These are phyloP conservation scores for Ruditapes philippinarum DNA, from an alignment of 1,140 invertebrate genomes.

Conservation along the genomic window DNA sequence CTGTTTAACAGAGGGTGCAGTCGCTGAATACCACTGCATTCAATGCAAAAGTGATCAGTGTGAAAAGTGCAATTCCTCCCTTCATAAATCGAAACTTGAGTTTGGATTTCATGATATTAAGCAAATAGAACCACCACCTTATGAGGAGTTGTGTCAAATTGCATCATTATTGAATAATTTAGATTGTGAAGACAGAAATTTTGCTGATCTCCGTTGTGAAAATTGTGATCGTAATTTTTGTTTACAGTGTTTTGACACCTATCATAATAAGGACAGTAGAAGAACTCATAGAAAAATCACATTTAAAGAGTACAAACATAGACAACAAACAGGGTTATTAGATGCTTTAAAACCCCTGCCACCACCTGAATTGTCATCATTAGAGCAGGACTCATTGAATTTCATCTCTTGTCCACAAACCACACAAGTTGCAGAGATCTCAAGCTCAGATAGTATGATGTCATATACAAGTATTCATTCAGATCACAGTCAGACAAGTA, in stretches of 20 bases:
- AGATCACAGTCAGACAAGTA: conserved; percentile 75
- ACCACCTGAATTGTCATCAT: conserved; percentile 74
- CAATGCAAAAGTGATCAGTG: conserved; percentile 86
- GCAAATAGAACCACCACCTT: conserved; percentile 74
- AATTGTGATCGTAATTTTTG: conserved; percentile 85
- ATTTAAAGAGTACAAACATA: conserved; percentile 73
- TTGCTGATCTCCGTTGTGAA: conserved; percentile 85
- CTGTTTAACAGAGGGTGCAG: conserved; percentile 78
- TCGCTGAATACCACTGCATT: conserved; percentile 83
- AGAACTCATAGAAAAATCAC: conserved; percentile 76
- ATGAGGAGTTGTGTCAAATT: conserved; percentile 83
- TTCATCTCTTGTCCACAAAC: conserved; percentile 81
- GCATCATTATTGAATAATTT: conserved; percentile 56
- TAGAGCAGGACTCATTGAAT: conserved; percentile 79
- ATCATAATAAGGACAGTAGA: conserved; percentile 78
- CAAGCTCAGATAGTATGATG: conserved; percentile 67
- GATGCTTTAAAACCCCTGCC: conserved; percentile 78
- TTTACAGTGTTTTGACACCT: conserved; percentile 82
- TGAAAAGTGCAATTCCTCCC: conserved; percentile 82
- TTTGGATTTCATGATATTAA: conserved; percentile 83
- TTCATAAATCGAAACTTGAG: conserved; percentile 84
- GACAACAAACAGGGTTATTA: conserved; percentile 52
- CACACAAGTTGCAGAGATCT: background rate
- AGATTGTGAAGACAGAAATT: conserved; percentile 84
- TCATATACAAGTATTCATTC: conserved; percentile 76